Evolutionary conservation across 2,797 vertebrate genomes (phyloP).

Genomic region (Pipistrellus pygmaeus): DNA sequence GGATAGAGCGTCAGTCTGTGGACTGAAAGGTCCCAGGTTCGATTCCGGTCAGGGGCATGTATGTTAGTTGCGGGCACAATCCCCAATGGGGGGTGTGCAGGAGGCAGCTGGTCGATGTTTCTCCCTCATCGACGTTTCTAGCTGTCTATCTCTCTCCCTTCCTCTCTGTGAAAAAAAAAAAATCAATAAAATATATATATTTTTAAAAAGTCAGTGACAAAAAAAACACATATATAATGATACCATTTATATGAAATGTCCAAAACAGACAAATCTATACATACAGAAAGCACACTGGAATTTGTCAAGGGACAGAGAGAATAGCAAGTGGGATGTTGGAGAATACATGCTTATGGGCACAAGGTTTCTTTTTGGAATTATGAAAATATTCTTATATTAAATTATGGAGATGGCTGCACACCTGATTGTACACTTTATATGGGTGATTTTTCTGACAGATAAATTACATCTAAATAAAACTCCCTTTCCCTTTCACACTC

Average conservation of each 20-base stretch:
- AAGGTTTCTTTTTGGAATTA: not conserved
- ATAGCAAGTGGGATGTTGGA: not conserved
- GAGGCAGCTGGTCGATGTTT: too few species aligned
- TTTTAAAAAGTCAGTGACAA: not conserved
- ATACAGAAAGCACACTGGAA: not conserved
- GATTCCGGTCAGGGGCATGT: too few species aligned
- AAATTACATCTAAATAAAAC: not conserved
- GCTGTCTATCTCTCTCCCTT: too few species aligned
- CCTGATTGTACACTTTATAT: not conserved
- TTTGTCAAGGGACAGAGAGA: not conserved
- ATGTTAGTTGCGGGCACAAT: too few species aligned
- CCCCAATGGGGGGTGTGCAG: too few species aligned
- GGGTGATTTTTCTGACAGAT: not conserved
- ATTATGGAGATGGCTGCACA: not conserved
- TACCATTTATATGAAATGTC: not conserved
- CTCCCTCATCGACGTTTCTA: too few species aligned
- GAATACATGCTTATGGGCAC: not conserved
- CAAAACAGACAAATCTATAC: not conserved
- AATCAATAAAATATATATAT: too few species aligned
- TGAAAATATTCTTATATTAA: not conserved
- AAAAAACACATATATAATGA: not conserved
- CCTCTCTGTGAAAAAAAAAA: too few species aligned
- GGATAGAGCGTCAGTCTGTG: too few species aligned
- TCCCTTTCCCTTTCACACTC: not conserved
- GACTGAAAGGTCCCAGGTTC: too few species aligned